Base-by-base conservation (phyloP, 1,140 invertebrate species). In the Nephila pilipes region DNA sequence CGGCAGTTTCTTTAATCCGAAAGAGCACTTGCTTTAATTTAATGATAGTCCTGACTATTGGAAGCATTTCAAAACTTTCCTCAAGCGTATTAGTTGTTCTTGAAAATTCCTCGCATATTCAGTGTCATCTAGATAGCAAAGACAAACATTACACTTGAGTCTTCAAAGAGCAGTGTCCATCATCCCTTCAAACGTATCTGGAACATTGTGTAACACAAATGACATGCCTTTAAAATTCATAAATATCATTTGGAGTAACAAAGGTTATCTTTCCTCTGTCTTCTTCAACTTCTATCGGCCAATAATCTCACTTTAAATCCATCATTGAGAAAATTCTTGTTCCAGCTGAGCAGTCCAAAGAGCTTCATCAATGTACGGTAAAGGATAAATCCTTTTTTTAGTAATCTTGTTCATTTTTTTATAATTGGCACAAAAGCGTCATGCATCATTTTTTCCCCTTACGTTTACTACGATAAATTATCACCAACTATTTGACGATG, bases 231-330 rank as follows among this genome's bases (percentile, higher is more conserved):
- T 94, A 57, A 94, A 95, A 60, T 95, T 90, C 69, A 93, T 95
- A 4, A 95, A 95, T 69, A 94, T 18, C 2, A 85, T n/a, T 5
- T 16, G 38, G 0, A 81, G 14, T 94, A 0, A 55, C 14, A 94
- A 96, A 96, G 0, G 96, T 95, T 1, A 96, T 95, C 90, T 96
- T 96, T 88, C 95, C 94, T 54, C 94, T 38, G 38, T 38, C 38
- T 38, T 38, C 38, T 38, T 38, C 38, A 38, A 6, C 38, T 38
- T 38, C 38, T 38, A 38, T 38, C 6, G 2, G 38, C 38, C 38
- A 38, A 6, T 38, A 38, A 3, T 6, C 38, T 94, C 88, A 95
- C 95, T 10, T 38, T 38, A 38, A 38, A 38, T 38, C 38, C 38
- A 38, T 2, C 2, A 38, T 38, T 3, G 38, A 38, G 38, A 38